phyloP scores from a whole-genome alignment of 2,888 invertebrate genomes.

The Ennomos fuscantarius region DNA sequence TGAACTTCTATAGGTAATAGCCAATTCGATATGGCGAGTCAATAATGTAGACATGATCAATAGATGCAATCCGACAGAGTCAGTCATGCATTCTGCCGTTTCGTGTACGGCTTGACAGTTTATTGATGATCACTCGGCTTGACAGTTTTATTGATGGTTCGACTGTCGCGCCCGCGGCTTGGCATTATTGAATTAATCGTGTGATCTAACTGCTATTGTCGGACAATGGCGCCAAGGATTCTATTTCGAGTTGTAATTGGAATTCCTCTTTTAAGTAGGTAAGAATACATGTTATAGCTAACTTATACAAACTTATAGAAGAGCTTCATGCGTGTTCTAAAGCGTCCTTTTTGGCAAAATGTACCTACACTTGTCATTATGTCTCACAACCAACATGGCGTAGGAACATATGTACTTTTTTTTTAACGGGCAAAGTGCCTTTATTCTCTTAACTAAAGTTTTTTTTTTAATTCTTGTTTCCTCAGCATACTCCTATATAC shows the following conservation, averaged over 20 bases:
- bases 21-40: conserved; percentile 11
- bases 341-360: no score
- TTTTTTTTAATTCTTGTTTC: no score
- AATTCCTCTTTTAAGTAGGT: conserved; percentile 17
- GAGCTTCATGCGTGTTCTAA: no score
- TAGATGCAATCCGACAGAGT: conserved; percentile 21
- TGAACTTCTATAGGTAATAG: no score
- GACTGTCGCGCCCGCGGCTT: conserved; percentile 54
- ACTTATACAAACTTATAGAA: no score
- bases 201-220: conserved; percentile 42
- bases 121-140: conserved; percentile 62
- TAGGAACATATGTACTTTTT: no score
- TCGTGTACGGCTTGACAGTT: conserved; percentile 61
- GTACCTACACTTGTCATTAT: no score
- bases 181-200: conserved; percentile 57
- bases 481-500: no score
- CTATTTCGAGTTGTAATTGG: conserved; percentile 36
- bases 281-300: neutral
- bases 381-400: no score
- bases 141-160: conserved; percentile 71
- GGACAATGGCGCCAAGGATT: conserved; percentile 52
- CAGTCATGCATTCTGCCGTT: conserved; percentile 24
- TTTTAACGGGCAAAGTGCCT: no score
- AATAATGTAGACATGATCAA: conserved; percentile 19
- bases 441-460: no score